Conservation (phyloP, 2,113 vertebrate species). For the Fregata magnificens region DNA sequence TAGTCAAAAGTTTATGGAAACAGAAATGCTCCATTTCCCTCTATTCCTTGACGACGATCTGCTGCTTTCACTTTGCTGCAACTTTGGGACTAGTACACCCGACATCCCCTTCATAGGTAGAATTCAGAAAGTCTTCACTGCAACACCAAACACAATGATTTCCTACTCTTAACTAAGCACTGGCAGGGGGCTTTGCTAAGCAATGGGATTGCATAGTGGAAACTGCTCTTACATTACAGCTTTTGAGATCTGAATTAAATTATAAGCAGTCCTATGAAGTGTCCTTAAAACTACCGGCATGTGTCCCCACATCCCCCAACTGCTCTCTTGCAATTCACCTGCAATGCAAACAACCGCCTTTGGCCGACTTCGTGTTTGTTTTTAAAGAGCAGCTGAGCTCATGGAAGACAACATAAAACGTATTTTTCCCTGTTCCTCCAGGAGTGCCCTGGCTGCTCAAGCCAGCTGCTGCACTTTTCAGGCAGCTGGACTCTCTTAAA, state of each 20-base stretch:
- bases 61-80: background rate
- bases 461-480: conserved; percentile 20
- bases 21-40: background rate
- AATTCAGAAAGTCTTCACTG: background rate
- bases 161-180: background rate
- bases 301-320: rapidly evolving
- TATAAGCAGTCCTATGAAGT: background rate
- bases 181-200: background rate
- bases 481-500: conserved; percentile 50
- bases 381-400: background rate
- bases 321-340: background rate
- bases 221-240: background rate
- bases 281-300: background rate
- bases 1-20: background rate
- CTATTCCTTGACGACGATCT: background rate
- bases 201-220: background rate
- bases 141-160: background rate
- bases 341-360: background rate
- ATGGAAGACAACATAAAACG: background rate
- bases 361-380: background rate
- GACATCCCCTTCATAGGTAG: rapidly evolving
- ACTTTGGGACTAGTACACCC: background rate
- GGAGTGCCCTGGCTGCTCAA: background rate
- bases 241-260: background rate
- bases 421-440: background rate